Evolutionary conservation across 2,113 vertebrate species (phyloP).

Genomic region (Nycticorax nycticorax): DNA sequence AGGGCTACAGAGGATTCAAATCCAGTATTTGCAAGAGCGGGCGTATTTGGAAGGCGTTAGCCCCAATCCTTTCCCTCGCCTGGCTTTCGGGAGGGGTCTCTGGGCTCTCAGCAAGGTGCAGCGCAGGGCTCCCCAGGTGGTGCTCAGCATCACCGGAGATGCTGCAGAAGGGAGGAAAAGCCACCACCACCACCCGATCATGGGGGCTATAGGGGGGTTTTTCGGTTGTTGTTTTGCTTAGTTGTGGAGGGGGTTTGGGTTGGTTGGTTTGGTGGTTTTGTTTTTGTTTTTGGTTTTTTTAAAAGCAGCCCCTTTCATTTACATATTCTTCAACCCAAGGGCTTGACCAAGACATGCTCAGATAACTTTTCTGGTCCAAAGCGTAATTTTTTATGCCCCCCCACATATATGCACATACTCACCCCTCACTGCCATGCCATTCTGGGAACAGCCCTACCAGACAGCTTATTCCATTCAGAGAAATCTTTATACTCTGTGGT

Average conservation of each 20-base stretch:
- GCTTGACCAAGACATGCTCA: background rate
- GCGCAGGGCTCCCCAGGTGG: background rate
- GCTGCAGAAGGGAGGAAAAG: background rate
- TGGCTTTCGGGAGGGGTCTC: too few relatives aligned
- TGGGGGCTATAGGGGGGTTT: background rate
- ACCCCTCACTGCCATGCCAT: background rate
- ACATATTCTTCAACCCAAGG: background rate
- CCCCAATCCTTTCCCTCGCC: background rate
- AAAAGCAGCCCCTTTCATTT: background rate
- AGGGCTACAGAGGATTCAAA: background rate
- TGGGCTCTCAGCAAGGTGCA: background rate
- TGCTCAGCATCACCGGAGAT: background rate
- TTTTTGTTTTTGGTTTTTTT: background rate
- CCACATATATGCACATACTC: background rate
- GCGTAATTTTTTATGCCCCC: background rate
- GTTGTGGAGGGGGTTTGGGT: background rate
- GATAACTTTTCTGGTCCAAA: background rate
- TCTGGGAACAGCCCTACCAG: background rate
- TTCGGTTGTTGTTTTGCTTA: background rate
- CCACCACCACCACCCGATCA: background rate
- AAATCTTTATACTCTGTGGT: background rate
- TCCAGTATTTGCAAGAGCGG: fast-evolving
- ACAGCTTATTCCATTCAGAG: background rate
- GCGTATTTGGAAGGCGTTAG: fast-evolving
- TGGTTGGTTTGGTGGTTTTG: too few relatives aligned